Evolutionary conservation across 2,113 vertebrate species (phyloP), one percentile per base, ranked within the genome.

Genomic region (Phylloscopus trochilus): DNA sequence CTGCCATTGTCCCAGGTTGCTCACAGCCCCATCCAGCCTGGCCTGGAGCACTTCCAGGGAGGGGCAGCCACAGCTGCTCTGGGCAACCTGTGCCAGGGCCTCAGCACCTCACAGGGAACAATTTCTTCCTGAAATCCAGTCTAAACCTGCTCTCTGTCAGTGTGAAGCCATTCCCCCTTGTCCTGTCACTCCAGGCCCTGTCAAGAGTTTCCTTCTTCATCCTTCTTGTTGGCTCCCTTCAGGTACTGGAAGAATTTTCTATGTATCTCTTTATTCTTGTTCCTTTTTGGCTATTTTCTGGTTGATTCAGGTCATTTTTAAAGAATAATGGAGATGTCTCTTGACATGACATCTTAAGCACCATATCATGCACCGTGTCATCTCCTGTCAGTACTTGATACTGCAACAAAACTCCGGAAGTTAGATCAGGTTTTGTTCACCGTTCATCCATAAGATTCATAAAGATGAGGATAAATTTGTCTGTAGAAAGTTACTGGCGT

Each of bases 101-200:
- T 58, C 26, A 0, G 0, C 31, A 51, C 17, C 43, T 73, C 37
- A 16, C 18, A 81, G 37, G 31, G 3, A 43, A 33, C 0, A 52
- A 59, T n/a, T 59, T 24, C 52, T 37, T 51, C 27, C 8, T 0
- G 0, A 39, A 44, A 66, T 33, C 59, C 7, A 2, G 17, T 5
- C 13, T 28, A 66, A 66, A 0, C 10, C 52, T 52, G 0, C 19
- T 58, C 30, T 56, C 17, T 43, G 43, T 13, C 27, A 66, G 12
- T 58, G 2, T 74, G 68, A 66, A 39, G 27, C 52, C 52, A 44
- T 44, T 52, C 0, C 15, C 30, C 13, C 33, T 37, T 59, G 22
- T 52, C 13, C 77, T 67, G 33, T 39, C 33, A 20, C 15, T 44
- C 18, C 77, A 73, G 35, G 10, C 26, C 44, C 11, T 52, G 17